Conservation (phyloP, 2,797 vertebrate species). For the Holocentrus rufus region DNA sequence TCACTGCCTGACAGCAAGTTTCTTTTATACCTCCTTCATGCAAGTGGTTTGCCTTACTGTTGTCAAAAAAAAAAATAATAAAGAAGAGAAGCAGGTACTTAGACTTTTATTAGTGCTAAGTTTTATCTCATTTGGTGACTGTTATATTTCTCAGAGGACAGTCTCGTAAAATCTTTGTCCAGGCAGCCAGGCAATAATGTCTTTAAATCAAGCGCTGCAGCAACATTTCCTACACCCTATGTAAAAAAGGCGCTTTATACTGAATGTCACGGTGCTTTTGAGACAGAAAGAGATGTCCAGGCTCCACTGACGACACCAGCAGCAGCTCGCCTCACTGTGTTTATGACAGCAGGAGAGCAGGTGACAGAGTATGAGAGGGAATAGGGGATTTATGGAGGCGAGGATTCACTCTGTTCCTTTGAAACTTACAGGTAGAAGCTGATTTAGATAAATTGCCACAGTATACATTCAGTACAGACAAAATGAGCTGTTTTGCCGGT, state of each 20-base stretch:
- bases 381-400: neutral
- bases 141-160: conserved; percentile 56
- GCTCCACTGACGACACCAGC: conserved; percentile 27
- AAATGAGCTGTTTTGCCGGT: neutral
- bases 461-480: neutral
- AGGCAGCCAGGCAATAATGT: conserved; percentile 40
- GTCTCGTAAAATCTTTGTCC: conserved; percentile 57
- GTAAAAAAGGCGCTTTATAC: conserved; percentile 24
- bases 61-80: conserved; percentile 52
- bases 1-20: conserved; percentile 29
- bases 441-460: conserved; percentile 20
- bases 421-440: conserved; percentile 15
- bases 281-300: conserved; percentile 20
- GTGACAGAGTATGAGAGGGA: conserved; percentile 10
- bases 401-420: neutral
- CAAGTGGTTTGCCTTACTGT: conserved; percentile 13
- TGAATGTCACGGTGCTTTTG: conserved; percentile 47
- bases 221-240: conserved; percentile 49
- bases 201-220: conserved; percentile 65
- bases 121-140: conserved; percentile 60
- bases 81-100: conserved; percentile 43
- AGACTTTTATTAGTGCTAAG: conserved; percentile 61
- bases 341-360: conserved; percentile 13
- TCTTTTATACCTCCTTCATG: conserved; percentile 8
- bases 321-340: conserved; percentile 39